These are phyloP conservation scores for Liopterus haemorrhoidalis DNA, from an alignment of 2,888 invertebrate genomes.

Conservation along the genomic window DNA sequence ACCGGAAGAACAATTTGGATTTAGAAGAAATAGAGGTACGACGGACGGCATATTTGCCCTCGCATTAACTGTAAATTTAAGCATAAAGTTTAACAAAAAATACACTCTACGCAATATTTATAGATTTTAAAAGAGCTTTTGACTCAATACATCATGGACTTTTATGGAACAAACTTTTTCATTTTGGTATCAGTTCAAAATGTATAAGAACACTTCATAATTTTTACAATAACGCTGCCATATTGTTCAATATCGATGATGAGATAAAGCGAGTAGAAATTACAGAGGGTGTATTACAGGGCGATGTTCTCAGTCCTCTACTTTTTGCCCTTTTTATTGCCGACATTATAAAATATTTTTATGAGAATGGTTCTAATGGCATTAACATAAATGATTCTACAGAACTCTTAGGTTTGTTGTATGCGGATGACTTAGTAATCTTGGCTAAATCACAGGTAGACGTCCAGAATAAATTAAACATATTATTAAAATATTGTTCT, in stretches of 20 bases:
- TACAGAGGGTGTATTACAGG: slow-evolving; percentile 25
- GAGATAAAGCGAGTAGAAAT: slow-evolving; percentile 24
- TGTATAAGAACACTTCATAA: not conserved
- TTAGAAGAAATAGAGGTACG: slow-evolving; percentile 2
- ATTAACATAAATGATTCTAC: slow-evolving; percentile 11
- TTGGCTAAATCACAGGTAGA: slow-evolving; percentile 12
- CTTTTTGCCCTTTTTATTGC: slow-evolving; percentile 23
- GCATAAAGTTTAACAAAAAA: not conserved
- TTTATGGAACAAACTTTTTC: not conserved
- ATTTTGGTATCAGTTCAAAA: not conserved
- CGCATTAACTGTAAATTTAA: not conserved
- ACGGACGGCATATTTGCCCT: not conserved
- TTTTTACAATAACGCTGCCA: not conserved
- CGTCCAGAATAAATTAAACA: slow-evolving; percentile 15
- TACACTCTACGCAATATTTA: not conserved
- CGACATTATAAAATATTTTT: slow-evolving; percentile 23
- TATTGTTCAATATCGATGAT: slow-evolving; percentile 17
- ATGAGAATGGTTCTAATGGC: slow-evolving; percentile 13
- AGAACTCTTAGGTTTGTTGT: slow-evolving; percentile 16
- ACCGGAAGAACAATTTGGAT: slow-evolving; percentile 5
- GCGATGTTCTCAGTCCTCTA: slow-evolving; percentile 22
- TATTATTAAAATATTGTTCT: slow-evolving; percentile 14
- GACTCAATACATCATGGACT: not conserved
- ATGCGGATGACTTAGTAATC: slow-evolving; percentile 23
- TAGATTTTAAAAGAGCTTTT: slow-evolving; percentile 4